Percentiles rank a stretch among this genome's conserved stretches.
These are phyloP conservation scores for Argyresthia albistria DNA, from an alignment of 2,888 invertebrate species.

Conservation along the genomic window DNA sequence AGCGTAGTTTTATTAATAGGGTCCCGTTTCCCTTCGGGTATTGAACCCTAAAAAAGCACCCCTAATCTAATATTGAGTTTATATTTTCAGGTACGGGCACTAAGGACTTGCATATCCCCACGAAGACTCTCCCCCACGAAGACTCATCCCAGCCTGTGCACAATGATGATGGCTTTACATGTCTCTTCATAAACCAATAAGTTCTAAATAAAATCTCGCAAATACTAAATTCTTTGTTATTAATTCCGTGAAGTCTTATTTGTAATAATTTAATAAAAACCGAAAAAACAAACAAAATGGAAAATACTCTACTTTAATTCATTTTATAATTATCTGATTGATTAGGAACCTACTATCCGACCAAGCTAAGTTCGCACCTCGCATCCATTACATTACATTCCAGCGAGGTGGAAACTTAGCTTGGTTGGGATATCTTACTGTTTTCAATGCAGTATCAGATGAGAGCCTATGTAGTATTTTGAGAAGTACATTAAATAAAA, in stretches of 20 bases:
- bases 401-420: no score
- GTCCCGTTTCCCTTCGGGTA: no score
- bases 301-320: constrained; percentile 22
- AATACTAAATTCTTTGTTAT: constrained; percentile 46
- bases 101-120: no score
- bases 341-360: no score
- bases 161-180: constrained; percentile 34
- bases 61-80: neutral
- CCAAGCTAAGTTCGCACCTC: no score
- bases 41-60: no score
- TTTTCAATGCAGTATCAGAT: no score
- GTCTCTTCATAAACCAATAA: constrained; percentile 28
- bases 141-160: constrained; percentile 15
- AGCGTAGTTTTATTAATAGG: no score
- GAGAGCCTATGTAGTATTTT: no score
- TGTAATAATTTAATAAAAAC: constrained; percentile 31
- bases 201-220: constrained; percentile 48
- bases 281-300: constrained; percentile 38
- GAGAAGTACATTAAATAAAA: neutral
- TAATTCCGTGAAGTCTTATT: constrained; percentile 35
- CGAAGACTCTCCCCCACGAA: constrained; percentile 8
- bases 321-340: neutral
- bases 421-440: no score
- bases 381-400: no score
- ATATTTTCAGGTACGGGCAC: constrained; percentile 66